Percentiles rank a stretch among this genome's conserved stretches.
Conservation (phyloP, 2,888 invertebrate species). For the Polymixis lichenea region DNA sequence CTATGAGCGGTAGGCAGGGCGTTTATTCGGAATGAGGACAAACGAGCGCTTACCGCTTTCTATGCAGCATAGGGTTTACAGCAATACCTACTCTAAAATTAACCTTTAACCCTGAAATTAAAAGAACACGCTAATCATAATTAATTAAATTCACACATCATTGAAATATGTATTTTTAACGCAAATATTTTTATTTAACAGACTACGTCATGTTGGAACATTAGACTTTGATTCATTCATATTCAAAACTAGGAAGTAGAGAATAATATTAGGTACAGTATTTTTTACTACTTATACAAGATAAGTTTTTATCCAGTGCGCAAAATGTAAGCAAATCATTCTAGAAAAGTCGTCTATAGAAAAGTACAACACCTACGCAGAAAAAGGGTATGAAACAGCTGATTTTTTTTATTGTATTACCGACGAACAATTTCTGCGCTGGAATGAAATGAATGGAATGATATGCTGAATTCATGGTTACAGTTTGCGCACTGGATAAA, state of each 20-base stretch:
- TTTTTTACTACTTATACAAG: background rate
- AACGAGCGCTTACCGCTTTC: background rate
- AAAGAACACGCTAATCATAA: background rate
- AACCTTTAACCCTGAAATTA: constrained; percentile 18
- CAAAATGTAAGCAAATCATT: too few species aligned
- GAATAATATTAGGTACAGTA: background rate
- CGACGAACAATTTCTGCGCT: too few species aligned
- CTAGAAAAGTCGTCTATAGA: too few species aligned
- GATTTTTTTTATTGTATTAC: too few species aligned
- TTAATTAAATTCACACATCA: constrained; percentile 3
- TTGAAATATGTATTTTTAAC: background rate
- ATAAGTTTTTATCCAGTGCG: too few species aligned
- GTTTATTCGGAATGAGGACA: background rate
- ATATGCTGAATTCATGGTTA: too few species aligned
- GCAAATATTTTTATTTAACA: background rate
- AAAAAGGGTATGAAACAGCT: too few species aligned
- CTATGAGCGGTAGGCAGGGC: too few species aligned
- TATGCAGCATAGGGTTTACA: background rate
- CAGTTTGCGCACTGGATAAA: too few species aligned
- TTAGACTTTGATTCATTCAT: background rate
- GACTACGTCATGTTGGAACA: background rate
- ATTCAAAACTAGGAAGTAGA: background rate
- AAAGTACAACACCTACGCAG: too few species aligned
- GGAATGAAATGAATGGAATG: too few species aligned
- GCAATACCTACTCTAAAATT: background rate